Base-by-base conservation (phyloP, 2,888 invertebrate genomes). In the Sarcophaga caerulescens region DNA sequence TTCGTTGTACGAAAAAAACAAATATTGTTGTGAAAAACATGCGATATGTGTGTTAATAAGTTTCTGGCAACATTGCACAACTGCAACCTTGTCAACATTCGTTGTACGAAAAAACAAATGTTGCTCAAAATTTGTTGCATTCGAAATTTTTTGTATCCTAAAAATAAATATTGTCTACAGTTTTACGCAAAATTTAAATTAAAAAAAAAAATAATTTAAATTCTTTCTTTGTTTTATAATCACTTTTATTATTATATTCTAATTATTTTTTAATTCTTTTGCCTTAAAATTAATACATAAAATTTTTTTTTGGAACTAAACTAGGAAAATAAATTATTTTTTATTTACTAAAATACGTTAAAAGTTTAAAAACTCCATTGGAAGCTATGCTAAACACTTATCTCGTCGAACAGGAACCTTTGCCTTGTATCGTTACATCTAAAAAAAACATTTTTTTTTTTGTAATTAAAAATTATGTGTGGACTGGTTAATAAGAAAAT, bases 391-490 rank as follows among this genome's bases (percentile, higher is more conserved):
- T 57, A 57, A 4, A 11, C 21, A 14, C 66, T 83, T 88, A 89
- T 47, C 89, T 84, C 19, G 87, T 93, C 81, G 94, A 89, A 74
- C 92, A 92, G 11, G 91, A 91, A 21, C 92, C 92, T 85, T 92
- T 92, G 77, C 92, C 92, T 84, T 92, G 91, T 84, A 92, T 92
- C 11, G 92, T 90, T 81, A 92, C 91, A 89, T 92, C 92, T 92
- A 89, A 6, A 91, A 70, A 70, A 69, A 19, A 68, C 2, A 2
- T 11, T 1, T 12, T 11, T 45, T 45, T 45, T 45, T 45, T 45
- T 45, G 47, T 21, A 82, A 21, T 25, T 25, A 25, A 25, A 25
- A 25, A 25, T 4, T n/a, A n/a, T n/a, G 25, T 25, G 25, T 25
- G 25, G 3, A 25, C 5, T 25, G 0, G 25, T 25, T 25, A 25